Percentiles rank a stretch among this genome's conserved stretches.
Evolutionary conservation across 2,888 invertebrate species (phyloP).

Genomic region (Thyatira batis): DNA sequence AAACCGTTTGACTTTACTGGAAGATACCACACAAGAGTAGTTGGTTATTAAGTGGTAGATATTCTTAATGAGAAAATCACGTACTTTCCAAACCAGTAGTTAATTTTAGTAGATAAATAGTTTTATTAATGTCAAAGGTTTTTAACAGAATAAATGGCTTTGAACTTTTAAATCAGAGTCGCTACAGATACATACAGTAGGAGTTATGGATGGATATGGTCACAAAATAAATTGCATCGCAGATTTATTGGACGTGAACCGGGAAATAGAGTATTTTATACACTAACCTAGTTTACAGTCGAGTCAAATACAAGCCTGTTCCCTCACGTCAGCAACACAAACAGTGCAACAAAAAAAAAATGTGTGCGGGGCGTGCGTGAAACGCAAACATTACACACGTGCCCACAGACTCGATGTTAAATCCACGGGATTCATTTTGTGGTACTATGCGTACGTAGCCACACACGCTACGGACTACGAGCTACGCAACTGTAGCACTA

Average conservation of each 20-base stretch:
- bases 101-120: no score
- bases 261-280: not conserved
- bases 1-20: not conserved
- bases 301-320: not conserved
- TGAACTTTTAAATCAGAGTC: not conserved
- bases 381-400: not conserved
- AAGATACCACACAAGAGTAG: no score
- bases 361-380: not conserved
- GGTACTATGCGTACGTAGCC: not conserved
- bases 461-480: not conserved
- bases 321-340: not conserved
- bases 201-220: not conserved
- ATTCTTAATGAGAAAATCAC: no score
- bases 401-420: not conserved
- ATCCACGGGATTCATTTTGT: not conserved
- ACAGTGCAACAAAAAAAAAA: not conserved
- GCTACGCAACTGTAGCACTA: not conserved
- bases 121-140: no score
- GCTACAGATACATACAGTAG: not conserved
- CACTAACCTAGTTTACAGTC: not conserved
- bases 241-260: not conserved
- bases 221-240: not conserved
- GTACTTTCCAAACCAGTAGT: no score
- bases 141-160: not conserved
- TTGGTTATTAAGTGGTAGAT: no score